A percentile compares a stretch with the other conserved stretches of the same genome.
Conservation (phyloP, 2,113 vertebrate species). For the Suricata suricatta region DNA sequence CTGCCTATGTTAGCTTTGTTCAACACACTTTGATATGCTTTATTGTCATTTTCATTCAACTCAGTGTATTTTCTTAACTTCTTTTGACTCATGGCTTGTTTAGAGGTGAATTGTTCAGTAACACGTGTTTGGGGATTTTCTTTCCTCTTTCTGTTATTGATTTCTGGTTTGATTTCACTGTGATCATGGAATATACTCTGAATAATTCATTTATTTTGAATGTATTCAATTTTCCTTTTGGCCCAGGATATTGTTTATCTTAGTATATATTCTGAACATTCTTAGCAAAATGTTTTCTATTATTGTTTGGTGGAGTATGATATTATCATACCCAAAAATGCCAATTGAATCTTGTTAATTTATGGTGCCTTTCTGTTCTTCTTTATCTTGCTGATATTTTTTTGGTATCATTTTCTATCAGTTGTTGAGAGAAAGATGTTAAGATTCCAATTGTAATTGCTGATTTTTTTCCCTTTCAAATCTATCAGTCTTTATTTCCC, state of each 20-base stretch:
- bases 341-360: neutral
- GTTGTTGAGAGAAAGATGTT: neutral
- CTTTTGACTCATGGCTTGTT: neutral
- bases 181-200: neutral
- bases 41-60: neutral
- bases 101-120: neutral
- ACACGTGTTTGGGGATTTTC: neutral
- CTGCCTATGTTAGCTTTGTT: neutral
- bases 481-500: neutral
- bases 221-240: neutral
- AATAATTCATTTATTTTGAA: neutral
- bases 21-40: neutral
- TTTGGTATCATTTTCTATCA: neutral
- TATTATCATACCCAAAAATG: neutral
- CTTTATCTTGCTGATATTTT: neutral
- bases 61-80: neutral
- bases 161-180: neutral
- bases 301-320: neutral
- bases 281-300: neutral
- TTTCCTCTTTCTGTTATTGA: neutral
- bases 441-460: neutral
- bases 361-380: neutral
- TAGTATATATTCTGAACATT: neutral
- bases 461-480: neutral
- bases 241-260: neutral